Conservation (phyloP, 1,140 invertebrate genomes). For the Drosophila equinoxialis region DNA sequence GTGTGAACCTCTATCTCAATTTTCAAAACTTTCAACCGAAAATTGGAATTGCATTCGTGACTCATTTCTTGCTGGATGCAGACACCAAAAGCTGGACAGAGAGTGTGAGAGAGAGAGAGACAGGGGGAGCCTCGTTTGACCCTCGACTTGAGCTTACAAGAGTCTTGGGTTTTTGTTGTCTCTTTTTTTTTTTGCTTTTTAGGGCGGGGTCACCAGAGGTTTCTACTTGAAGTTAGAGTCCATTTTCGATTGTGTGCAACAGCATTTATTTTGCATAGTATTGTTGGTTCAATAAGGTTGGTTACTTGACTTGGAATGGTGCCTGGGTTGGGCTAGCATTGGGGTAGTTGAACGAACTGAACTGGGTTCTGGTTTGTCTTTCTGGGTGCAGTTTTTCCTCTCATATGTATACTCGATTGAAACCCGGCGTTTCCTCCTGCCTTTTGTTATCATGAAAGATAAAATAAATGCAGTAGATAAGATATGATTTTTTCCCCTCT, state of each 20-base stretch:
- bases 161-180: background rate
- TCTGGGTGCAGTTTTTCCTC: constrained; percentile 33
- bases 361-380: constrained; percentile 22
- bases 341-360: constrained; percentile 52
- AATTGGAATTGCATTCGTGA: constrained; percentile 52
- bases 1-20: constrained; percentile 42
- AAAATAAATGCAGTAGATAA: constrained; percentile 37
- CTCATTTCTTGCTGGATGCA: constrained; percentile 44
- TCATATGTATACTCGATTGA: constrained; percentile 11
- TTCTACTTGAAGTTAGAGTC: constrained; percentile 22
- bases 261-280: constrained; percentile 25
- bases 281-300: constrained; percentile 49
- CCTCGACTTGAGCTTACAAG: constrained; percentile 36
- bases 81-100: background rate
- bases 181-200: background rate
- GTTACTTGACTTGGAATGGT: constrained; percentile 30
- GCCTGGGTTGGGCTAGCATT: constrained; percentile 14
- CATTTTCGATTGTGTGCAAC: background rate
- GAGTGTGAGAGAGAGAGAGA: background rate
- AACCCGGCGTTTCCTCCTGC: constrained; percentile 27
- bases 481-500: constrained; percentile 44
- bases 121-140: constrained; percentile 38
- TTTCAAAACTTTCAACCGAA: constrained; percentile 42
- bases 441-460: constrained; percentile 39
- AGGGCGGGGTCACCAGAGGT: constrained; percentile 38